Conservation (phyloP, 2,113 vertebrate species). For the Siphamia tubifer region DNA sequence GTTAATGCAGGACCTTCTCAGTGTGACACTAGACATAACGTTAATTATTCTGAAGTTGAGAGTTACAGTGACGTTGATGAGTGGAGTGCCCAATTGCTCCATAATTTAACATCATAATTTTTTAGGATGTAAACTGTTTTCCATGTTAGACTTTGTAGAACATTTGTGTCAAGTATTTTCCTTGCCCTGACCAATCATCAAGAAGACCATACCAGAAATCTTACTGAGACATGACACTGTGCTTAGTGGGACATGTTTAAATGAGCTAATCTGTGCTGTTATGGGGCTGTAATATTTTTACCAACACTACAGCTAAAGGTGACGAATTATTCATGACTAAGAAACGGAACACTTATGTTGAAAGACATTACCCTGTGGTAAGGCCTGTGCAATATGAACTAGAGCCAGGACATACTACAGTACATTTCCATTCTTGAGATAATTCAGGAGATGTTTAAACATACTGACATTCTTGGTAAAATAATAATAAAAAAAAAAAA, state of each 20-base stretch:
- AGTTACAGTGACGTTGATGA: neutral
- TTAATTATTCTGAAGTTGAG: neutral
- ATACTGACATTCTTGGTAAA: constrained; percentile 1
- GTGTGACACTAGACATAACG: too few species aligned
- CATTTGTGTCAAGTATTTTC: neutral
- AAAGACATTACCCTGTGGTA: neutral
- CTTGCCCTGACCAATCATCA: neutral
- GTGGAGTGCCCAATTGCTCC: neutral
- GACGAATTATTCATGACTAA: neutral
- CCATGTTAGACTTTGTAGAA: neutral
- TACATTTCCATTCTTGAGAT: neutral
- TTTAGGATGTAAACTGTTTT: neutral
- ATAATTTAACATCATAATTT: neutral
- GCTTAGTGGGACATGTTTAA: neutral
- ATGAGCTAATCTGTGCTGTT: neutral
- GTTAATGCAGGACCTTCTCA: neutral
- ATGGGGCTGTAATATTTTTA: neutral
- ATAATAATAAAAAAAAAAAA: neutral
- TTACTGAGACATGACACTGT: neutral
- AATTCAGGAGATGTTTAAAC: neutral
- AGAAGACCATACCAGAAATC: neutral
- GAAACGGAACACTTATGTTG: neutral
- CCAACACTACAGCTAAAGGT: neutral
- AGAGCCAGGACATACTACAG: neutral
- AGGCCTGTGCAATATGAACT: neutral